phyloP scores from a whole-genome alignment of 2,113 vertebrate genomes.

The Geococcyx californianus region DNA sequence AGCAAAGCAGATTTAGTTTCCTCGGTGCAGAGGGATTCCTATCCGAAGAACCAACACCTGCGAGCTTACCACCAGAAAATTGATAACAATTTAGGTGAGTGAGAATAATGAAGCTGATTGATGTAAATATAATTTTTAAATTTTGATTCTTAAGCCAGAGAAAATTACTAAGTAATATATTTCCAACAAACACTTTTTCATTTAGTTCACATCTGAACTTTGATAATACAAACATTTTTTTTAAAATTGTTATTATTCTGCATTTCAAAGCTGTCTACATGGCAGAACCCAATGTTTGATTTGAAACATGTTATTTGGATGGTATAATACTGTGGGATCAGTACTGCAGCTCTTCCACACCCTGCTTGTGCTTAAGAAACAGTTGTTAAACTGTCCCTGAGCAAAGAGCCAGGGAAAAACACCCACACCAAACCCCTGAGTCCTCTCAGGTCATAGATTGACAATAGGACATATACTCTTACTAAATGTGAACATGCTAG shows the following conservation, averaged over 20 bases:
- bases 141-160: neutral
- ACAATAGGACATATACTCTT: neutral
- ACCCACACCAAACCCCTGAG: neutral
- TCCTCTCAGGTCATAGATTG: neutral
- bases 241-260: no score
- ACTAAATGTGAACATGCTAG: neutral
- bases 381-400: neutral
- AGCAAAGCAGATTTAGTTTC: constrained; percentile 42
- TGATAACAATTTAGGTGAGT: constrained; percentile 90
- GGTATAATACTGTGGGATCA: neutral
- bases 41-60: constrained; percentile 82
- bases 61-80: constrained; percentile 87
- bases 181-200: neutral
- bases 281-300: neutral
- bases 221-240: no score
- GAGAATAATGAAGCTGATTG: neutral
- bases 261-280: neutral
- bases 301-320: neutral
- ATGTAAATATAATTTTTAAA: neutral
- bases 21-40: constrained; percentile 64
- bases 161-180: neutral
- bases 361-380: neutral
- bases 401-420: neutral
- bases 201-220: neutral
- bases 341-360: neutral